These are phyloP conservation scores for Phoxinus phoxinus DNA, from an alignment of 2,113 vertebrate species.

Conservation along the genomic window DNA sequence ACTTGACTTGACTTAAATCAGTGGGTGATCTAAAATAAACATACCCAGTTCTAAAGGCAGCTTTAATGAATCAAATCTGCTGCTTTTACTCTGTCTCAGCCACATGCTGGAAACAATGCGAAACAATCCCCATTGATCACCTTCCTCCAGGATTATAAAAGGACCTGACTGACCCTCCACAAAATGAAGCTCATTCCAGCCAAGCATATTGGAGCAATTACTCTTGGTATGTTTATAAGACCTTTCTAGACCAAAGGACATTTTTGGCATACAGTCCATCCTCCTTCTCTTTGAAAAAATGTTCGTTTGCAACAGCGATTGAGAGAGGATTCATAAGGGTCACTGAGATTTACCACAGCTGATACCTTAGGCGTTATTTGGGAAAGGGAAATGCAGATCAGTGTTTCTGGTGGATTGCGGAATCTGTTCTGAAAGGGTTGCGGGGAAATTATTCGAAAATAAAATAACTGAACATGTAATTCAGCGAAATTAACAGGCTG, in stretches of 20 bases:
- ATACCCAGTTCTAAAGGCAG: background rate
- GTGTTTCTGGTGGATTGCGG: background rate
- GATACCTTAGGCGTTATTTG: background rate
- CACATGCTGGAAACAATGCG: background rate
- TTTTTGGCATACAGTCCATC: background rate
- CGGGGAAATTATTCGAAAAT: background rate
- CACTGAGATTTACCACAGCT: background rate
- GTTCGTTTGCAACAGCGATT: background rate
- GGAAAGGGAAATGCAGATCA: background rate
- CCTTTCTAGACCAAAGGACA: background rate
- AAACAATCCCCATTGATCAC: background rate
- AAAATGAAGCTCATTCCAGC: constrained; percentile 33
- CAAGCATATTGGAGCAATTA: constrained; percentile 33
- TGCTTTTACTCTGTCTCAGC: background rate
- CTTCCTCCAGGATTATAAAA: background rate
- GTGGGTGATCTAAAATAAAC: background rate
- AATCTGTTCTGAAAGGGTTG: background rate
- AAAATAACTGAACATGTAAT: background rate
- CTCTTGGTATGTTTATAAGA: constrained; percentile 20
- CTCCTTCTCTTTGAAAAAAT: background rate
- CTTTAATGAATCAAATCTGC: constrained; percentile 5
- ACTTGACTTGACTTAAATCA: no score
- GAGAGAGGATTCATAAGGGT: background rate
- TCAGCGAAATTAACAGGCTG: background rate
- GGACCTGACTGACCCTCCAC: constrained; percentile 28